Evolutionary conservation across 2,888 invertebrate species (phyloP).

Genomic region (Eupsilia transversa): DNA sequence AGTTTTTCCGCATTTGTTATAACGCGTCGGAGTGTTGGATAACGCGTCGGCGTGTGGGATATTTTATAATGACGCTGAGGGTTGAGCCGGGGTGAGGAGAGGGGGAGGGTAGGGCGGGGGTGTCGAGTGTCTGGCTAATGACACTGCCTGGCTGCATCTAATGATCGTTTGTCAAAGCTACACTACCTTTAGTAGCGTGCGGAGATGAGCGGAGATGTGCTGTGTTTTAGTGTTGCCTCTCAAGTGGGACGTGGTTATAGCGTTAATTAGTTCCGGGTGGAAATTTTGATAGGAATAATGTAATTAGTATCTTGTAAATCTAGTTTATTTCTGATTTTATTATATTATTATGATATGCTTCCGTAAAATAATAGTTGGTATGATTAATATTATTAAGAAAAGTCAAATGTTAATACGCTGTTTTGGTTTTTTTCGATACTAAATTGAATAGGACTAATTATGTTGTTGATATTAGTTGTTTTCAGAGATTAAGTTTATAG

Average conservation of each 20-base stretch:
- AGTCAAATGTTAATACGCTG: neutral
- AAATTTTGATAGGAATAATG: neutral
- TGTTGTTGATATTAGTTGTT: neutral
- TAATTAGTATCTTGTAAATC: neutral
- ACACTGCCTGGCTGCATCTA: constrained; percentile 67
- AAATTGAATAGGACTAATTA: neutral
- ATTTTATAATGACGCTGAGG: constrained; percentile 63
- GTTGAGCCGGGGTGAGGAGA: constrained; percentile 5
- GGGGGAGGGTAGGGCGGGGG: constrained; percentile 1
- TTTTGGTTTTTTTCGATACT: neutral
- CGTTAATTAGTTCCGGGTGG: constrained; percentile 22
- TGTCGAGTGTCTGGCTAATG: constrained; percentile 70
- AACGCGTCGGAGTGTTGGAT: constrained; percentile 62
- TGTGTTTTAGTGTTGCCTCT: constrained; percentile 20
- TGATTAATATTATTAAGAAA: neutral
- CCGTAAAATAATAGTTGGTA: too few relatives aligned
- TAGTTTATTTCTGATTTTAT: neutral
- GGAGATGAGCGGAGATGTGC: constrained; percentile 31
- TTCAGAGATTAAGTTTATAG: neutral
- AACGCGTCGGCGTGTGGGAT: constrained; percentile 63
- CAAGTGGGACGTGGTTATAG: constrained; percentile 4
- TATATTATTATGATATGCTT: neutral
- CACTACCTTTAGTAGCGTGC: constrained; percentile 41
- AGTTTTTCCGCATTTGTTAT: constrained; percentile 63
- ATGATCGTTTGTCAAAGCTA: constrained; percentile 69